A percentile compares a stretch with the other conserved stretches of the same genome.
These are phyloP conservation scores for Lampris incognitus DNA, from an alignment of 2,113 vertebrate species.

Conservation along the genomic window DNA sequence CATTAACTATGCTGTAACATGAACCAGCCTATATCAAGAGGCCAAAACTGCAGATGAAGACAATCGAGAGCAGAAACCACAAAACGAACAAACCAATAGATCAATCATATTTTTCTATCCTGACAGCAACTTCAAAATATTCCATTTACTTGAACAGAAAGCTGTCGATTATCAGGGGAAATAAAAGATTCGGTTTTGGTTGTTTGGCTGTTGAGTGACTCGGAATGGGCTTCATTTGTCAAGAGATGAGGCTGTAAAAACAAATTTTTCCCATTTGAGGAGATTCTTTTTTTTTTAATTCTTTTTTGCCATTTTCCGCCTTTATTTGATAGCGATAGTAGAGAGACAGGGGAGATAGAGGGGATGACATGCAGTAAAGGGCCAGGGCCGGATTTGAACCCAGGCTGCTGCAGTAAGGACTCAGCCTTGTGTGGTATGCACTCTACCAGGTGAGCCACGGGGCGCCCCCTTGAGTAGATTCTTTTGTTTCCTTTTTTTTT, in stretches of 20 bases:
- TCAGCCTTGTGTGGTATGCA: no score
- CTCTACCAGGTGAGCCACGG: no score
- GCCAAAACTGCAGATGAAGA: neutral
- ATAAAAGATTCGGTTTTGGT: conserved; percentile 70
- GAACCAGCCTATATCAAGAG: neutral
- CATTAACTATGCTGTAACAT: neutral
- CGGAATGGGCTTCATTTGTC: conserved; percentile 59
- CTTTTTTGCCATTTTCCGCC: no score
- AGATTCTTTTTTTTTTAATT: neutral
- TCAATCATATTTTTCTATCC: neutral
- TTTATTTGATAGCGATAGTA: no score
- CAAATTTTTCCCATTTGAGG: conserved; percentile 25
- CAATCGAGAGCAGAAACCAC: neutral
- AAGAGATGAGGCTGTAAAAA: conserved; percentile 39
- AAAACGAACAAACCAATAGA: no score
- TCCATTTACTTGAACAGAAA: conserved; percentile 63
- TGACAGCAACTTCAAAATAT: conserved; percentile 29
- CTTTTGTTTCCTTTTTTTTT: no score
- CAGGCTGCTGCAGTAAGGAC: no score
- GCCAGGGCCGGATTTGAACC: no score
- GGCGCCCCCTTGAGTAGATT: no score
- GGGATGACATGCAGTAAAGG: no score
- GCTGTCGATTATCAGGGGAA: conserved; percentile 66
- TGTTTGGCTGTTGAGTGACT: conserved; percentile 68
- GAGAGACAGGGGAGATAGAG: no score